Evolutionary conservation across 2,888 invertebrate species (phyloP).

Genomic region (Bibio marci): DNA sequence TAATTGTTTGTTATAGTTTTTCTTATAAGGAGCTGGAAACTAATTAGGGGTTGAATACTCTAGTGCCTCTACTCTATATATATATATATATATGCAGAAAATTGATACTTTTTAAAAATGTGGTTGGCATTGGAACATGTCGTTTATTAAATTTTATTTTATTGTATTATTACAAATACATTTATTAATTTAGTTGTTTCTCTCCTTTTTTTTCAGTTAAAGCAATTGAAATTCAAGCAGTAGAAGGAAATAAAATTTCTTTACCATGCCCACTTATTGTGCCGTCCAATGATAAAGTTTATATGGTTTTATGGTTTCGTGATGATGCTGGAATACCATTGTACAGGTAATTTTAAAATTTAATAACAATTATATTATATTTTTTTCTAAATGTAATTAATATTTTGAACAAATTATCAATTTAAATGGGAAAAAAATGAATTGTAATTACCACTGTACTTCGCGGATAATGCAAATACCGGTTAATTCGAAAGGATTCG

Average conservation of each 20-base stretch:
- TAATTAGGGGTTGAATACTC: too few relatives aligned
- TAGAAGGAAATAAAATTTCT: slow-evolving; percentile 73
- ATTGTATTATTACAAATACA: too few relatives aligned
- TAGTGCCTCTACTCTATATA: too few relatives aligned
- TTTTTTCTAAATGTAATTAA: background rate
- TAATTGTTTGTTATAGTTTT: too few relatives aligned
- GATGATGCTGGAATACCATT: slow-evolving; percentile 74
- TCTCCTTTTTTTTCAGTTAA: slow-evolving; percentile 33
- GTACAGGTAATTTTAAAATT: slow-evolving; percentile 47
- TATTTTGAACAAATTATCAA: background rate
- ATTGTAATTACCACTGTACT: background rate
- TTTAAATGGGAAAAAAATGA: background rate
- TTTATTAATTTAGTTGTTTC: slow-evolving; percentile 6
- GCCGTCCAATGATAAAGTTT: slow-evolving; percentile 66
- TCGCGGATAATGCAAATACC: background rate
- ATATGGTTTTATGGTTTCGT: slow-evolving; percentile 86
- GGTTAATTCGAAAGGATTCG: background rate
- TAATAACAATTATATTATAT: background rate
- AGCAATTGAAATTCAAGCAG: slow-evolving; percentile 68
- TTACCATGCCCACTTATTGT: slow-evolving; percentile 76
- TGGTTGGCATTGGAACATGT: too few relatives aligned
- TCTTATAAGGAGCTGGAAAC: too few relatives aligned
- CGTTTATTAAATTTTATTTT: too few relatives aligned
- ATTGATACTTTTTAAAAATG: too few relatives aligned
- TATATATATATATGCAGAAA: too few relatives aligned